Base-by-base conservation (phyloP, 2,888 invertebrate species). In the Dascillus cervinus region DNA sequence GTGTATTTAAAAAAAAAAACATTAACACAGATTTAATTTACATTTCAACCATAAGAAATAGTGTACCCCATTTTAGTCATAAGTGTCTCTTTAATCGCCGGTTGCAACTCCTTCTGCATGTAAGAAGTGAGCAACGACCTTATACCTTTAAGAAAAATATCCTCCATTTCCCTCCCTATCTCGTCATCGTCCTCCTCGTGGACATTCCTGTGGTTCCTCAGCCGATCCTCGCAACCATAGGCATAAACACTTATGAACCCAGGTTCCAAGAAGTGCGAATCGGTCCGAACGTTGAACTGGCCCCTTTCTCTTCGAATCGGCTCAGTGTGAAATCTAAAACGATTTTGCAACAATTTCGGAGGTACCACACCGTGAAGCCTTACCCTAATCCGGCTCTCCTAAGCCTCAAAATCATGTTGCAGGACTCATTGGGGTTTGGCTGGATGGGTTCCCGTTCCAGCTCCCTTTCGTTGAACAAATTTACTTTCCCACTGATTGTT, bases 21-120 rank as follows among this genome's bases (percentile, higher is more conserved):
- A n/a, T n/a, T n/a, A n/a, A n/a, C n/a, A n/a, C n/a, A n/a, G n/a
- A n/a, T n/a, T n/a, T n/a, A n/a, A n/a, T n/a, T n/a, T n/a, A n/a
- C n/a, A n/a, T n/a, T n/a, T 62, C 69, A 80, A 38, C 88, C 88
- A 57, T 88, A 88, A 33, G 87, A 87, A 50, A 88, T 75, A 22
- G 85, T 86, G 58, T 87, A 88, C 3, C 88, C 88, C 80, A 88
- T 82, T 56, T 86, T 85, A 41, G 82, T 73, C 87, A 88, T 86
- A 14, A 88, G 66, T 1, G 87, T 86, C 53, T 88, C 87, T 56
- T 85, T 85, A 32, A 88, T 84, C 20, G 87, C 86, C 4, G 86
- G 85, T 51, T 88, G 85, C 26, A 88, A 60, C 50, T 86, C 82
- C 44, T 79, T 79, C 56, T 88, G 86, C 80, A 88, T 84, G 50